These are phyloP conservation scores for Tokudaia muenninki DNA, from an alignment of 2,797 vertebrate genomes.

Conservation along the genomic window DNA sequence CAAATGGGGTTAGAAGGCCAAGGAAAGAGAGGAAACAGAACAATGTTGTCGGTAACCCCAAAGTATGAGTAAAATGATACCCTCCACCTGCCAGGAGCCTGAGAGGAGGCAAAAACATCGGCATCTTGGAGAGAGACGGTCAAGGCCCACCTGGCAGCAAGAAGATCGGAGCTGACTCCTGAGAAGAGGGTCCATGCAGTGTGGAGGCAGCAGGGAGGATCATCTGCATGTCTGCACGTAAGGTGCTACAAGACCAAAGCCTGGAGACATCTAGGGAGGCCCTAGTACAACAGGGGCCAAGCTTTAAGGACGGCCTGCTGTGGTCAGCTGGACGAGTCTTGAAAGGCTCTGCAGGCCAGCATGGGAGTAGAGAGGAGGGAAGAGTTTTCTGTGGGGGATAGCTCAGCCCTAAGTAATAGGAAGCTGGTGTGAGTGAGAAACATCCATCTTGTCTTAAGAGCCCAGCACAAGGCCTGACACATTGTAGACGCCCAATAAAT, in stretches of 20 bases:
- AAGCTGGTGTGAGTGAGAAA: neutral
- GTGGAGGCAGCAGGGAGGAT: fast-evolving
- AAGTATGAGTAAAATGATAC: neutral
- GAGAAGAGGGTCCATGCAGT: neutral
- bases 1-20: neutral
- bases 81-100: neutral
- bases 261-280: neutral
- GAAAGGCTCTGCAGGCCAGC: neutral
- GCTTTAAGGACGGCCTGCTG: neutral
- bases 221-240: neutral
- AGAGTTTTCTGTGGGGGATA: neutral
- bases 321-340: neutral
- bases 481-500: neutral
- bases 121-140: neutral
- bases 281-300: neutral
- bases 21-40: neutral
- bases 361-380: neutral
- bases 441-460: neutral
- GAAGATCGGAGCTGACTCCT: neutral
- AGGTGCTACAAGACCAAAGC: fast-evolving
- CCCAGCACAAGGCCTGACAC: neutral
- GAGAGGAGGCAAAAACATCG: neutral
- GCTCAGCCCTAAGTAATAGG: neutral
- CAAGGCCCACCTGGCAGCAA: neutral
- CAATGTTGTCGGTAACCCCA: neutral